phyloP scores from a whole-genome alignment of 2,797 vertebrate species.

The Helostoma temminkii region DNA sequence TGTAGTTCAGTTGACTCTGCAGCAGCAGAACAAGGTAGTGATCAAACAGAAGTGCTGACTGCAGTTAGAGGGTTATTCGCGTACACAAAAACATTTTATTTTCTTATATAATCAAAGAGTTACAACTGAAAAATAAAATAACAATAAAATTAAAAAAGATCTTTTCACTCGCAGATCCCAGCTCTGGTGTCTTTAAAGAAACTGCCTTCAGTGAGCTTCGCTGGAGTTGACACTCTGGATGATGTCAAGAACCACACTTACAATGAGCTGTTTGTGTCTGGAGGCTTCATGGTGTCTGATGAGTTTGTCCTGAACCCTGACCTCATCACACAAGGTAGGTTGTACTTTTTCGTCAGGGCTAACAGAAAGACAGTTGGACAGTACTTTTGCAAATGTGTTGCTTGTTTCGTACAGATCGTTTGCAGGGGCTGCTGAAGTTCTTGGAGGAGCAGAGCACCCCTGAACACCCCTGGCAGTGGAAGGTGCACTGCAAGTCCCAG shows the following conservation, averaged over 20 bases:
- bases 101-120: background rate
- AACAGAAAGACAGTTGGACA: background rate
- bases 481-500: conserved; percentile 98
- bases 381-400: background rate
- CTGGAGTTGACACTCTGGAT: conserved; percentile 95
- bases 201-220: conserved; percentile 94
- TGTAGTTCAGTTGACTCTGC: background rate
- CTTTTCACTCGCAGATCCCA: conserved; percentile 87
- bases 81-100: background rate
- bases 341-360: background rate
- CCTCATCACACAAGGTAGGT: conserved; percentile 87
- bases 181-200: conserved; percentile 94
- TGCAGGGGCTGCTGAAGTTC: conserved; percentile 91
- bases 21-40: background rate
- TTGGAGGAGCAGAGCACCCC: conserved; percentile 92
- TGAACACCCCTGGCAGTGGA: conserved; percentile 97
- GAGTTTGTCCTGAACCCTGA: conserved; percentile 96
- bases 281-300: conserved; percentile 96
- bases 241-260: conserved; percentile 98
- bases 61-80: background rate
- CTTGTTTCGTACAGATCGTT: conserved; percentile 85
- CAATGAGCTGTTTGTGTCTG: conserved; percentile 96
- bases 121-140: background rate
- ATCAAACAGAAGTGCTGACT: conserved; percentile 8
- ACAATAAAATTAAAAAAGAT: background rate